Evolutionary conservation across 1,140 invertebrate species (phyloP).

Genomic region (Thereuonema tuberculata): DNA sequence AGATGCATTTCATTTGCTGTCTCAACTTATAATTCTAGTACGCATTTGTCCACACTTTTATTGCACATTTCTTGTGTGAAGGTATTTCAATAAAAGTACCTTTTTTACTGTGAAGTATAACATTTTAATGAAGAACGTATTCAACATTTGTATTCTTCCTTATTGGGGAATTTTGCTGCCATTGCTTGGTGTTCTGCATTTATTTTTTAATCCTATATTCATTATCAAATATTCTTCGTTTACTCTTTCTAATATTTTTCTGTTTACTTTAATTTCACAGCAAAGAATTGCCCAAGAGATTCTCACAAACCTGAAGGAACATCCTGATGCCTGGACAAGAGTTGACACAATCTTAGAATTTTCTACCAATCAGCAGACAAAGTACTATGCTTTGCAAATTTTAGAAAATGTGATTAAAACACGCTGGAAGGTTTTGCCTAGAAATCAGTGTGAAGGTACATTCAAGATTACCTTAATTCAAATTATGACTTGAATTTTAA

Average conservation of each 20-base stretch:
- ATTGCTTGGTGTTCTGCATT: too few relatives aligned
- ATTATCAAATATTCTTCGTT: too few relatives aligned
- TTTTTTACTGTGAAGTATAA: too few relatives aligned
- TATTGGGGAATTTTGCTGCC: too few relatives aligned
- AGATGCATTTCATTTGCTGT: too few relatives aligned
- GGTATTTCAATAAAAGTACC: too few relatives aligned
- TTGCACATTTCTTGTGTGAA: too few relatives aligned
- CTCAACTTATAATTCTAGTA: too few relatives aligned
- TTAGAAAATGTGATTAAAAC: slow-evolving; percentile 98
- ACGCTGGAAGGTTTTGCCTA: slow-evolving; percentile 94
- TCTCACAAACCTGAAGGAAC: slow-evolving; percentile 88
- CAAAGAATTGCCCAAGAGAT: slow-evolving; percentile 89
- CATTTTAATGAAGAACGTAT: too few relatives aligned
- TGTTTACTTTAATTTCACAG: slow-evolving; percentile 30
- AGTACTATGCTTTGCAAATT: slow-evolving; percentile 99
- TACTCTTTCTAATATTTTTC: not conserved
- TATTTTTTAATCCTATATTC: too few relatives aligned
- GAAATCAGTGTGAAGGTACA: slow-evolving; percentile 96
- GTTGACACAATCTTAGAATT: slow-evolving; percentile 98
- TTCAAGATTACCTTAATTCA: slow-evolving; percentile 1
- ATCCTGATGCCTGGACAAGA: slow-evolving; percentile 96
- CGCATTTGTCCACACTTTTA: too few relatives aligned
- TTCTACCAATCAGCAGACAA: slow-evolving; percentile 89
- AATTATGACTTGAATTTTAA: not conserved
- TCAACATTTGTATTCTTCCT: too few relatives aligned